Percentiles rank a stretch among this genome's conserved stretches.
Conservation (phyloP, 2,797 vertebrate genomes). For the Tenualosa ilisha region DNA sequence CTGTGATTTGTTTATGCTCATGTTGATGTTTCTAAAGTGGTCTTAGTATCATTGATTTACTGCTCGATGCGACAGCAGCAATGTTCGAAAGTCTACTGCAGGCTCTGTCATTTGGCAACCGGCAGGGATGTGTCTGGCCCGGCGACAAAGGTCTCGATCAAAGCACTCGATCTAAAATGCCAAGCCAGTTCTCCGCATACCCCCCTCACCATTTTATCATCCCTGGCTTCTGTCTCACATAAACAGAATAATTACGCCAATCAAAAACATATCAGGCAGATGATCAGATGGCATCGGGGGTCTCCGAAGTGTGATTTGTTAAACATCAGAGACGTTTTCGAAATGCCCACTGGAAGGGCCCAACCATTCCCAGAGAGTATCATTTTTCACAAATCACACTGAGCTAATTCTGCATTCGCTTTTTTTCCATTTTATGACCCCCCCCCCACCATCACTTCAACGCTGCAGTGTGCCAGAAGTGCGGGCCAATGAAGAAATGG, state of each 20-base stretch:
- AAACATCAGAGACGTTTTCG: slow-evolving; percentile 25
- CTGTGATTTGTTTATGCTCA: not conserved
- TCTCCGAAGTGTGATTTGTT: slow-evolving; percentile 25
- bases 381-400: slow-evolving; percentile 23
- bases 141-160: not conserved
- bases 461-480: slow-evolving; percentile 18
- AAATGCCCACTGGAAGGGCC: not conserved
- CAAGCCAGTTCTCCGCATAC: not conserved
- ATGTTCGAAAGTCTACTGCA: not conserved
- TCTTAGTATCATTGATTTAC: not conserved
- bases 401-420: slow-evolving; percentile 26
- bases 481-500: slow-evolving; percentile 12
- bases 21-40: not conserved
- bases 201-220: not conserved
- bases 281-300: not conserved
- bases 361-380: slow-evolving; percentile 17
- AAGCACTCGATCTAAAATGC: not conserved
- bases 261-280: not conserved
- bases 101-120: not conserved
- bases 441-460: not conserved
- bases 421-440: slow-evolving; percentile 1
- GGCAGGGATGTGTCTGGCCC: not conserved
- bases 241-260: slow-evolving; percentile 25
- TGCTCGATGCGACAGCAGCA: not conserved
- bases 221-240: not conserved